These are phyloP conservation scores for Craniophora ligustri DNA, from an alignment of 2,888 invertebrate species.

Conservation along the genomic window DNA sequence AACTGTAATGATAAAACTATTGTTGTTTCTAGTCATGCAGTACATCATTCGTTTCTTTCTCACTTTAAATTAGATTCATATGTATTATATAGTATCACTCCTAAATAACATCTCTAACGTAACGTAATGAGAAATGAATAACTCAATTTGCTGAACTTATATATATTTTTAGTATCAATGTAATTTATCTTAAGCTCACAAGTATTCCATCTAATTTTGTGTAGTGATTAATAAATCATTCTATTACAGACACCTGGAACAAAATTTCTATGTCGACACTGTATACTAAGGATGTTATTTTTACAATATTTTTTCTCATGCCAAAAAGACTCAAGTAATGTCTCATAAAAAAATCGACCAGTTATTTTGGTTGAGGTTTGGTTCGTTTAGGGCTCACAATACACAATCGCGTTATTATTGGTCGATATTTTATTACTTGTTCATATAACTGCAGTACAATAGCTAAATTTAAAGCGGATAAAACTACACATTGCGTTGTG, in stretches of 20 bases:
- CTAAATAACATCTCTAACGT: no score
- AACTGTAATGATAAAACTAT: no score
- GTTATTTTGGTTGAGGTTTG: slow-evolving; percentile 1
- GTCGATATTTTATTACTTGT: not conserved
- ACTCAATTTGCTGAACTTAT: slow-evolving; percentile 6
- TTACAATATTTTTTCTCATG: not conserved
- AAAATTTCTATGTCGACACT: not conserved
- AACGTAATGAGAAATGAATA: no score
- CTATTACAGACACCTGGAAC: not conserved
- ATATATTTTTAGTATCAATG: not conserved
- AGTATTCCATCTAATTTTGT: slow-evolving; percentile 38
- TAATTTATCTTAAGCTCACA: slow-evolving; percentile 8
- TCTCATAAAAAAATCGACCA: slow-evolving; percentile 15
- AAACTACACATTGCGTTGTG: no score
- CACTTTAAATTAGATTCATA: no score
- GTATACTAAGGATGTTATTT: not conserved
- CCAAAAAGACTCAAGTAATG: no score
- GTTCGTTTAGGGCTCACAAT: slow-evolving; percentile 18
- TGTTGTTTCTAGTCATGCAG: no score
- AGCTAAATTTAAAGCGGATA: no score
- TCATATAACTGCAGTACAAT: not conserved
- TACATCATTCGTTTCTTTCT: no score
- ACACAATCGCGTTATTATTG: not conserved
- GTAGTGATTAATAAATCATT: slow-evolving; percentile 13
- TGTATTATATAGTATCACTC: no score